A percentile compares a stretch with the other conserved stretches of the same genome.
Conservation (phyloP, 2,113 vertebrate genomes). For the Laticauda laticaudata region DNA sequence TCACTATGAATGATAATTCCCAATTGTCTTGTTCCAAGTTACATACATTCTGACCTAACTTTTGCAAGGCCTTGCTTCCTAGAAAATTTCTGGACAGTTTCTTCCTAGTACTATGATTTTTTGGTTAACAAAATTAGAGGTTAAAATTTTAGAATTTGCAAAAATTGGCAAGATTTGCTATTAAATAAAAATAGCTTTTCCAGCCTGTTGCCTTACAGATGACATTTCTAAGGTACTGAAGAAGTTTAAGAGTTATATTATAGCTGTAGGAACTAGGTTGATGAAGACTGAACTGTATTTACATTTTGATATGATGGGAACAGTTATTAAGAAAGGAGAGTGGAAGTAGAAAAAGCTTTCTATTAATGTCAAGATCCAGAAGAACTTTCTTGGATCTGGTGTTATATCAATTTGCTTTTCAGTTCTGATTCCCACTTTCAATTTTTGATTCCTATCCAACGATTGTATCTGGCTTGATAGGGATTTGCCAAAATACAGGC, state of each 20-base stretch:
- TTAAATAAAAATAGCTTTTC: not conserved
- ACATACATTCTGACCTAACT: not conserved
- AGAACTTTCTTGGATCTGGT: not conserved
- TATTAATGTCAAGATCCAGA: not conserved
- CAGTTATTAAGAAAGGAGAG: not conserved
- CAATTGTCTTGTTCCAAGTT: not conserved
- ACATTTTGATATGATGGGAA: not conserved
- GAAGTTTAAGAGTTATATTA: not conserved
- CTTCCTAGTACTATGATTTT: not conserved
- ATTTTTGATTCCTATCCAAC: not conserved
- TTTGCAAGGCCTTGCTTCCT: not conserved
- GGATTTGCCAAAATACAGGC: not conserved
- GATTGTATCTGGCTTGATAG: not conserved
- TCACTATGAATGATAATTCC: no score
- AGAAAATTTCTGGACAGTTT: not conserved
- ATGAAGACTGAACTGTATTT: not conserved
- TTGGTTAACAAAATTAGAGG: not conserved
- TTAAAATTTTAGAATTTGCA: not conserved
- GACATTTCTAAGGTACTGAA: not conserved
- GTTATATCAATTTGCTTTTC: not conserved
- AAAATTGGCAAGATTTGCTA: not conserved
- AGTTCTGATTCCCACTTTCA: not conserved
- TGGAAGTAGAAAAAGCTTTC: not conserved
- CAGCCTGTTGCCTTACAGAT: not conserved
- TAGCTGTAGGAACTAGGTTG: not conserved